Conservation (phyloP, 2,888 invertebrate genomes). For the Caenorhabditis angaria region DNA sequence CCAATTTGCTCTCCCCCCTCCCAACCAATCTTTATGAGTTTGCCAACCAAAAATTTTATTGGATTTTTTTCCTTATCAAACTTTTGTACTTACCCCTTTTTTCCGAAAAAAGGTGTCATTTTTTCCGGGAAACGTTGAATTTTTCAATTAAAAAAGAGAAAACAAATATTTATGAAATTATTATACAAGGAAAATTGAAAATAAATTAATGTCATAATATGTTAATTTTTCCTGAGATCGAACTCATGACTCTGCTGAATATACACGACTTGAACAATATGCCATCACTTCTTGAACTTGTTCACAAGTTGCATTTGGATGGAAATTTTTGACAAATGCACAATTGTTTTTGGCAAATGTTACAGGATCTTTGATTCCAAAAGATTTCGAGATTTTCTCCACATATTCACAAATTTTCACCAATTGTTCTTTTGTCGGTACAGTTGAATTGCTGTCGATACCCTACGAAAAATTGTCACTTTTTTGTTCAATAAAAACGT, state of each 20-base stretch:
- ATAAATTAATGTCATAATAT: neutral
- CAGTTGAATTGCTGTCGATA: slow-evolving; percentile 15
- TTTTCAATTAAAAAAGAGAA: neutral
- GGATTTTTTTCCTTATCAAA: neutral
- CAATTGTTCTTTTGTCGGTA: slow-evolving; percentile 36
- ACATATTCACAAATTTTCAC: slow-evolving; percentile 42
- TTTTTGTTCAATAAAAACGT: slow-evolving; percentile 29
- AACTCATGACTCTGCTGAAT: neutral
- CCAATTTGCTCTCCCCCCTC: slow-evolving; percentile 40
- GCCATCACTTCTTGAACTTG: slow-evolving; percentile 44
- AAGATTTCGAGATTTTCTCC: slow-evolving; percentile 34
- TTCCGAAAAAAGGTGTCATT: neutral
- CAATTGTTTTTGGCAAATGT: slow-evolving; percentile 49
- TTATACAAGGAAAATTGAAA: neutral
- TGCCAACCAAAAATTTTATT: slow-evolving; percentile 31
- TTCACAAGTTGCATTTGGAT: slow-evolving; percentile 47
- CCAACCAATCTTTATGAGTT: slow-evolving; percentile 37
- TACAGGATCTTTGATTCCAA: slow-evolving; percentile 46
- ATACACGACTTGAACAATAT: slow-evolving; percentile 33
- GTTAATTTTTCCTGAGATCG: slow-evolving; percentile 4
- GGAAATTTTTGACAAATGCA: slow-evolving; percentile 38
- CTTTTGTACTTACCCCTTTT: neutral
- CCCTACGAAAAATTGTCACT: slow-evolving; percentile 22
- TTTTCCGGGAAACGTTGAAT: neutral
- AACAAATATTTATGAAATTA: neutral